Percentiles rank a stretch among this genome's conserved stretches.
Evolutionary conservation across 2,113 vertebrate species (phyloP).

Genomic region (Carollia perspicillata): DNA sequence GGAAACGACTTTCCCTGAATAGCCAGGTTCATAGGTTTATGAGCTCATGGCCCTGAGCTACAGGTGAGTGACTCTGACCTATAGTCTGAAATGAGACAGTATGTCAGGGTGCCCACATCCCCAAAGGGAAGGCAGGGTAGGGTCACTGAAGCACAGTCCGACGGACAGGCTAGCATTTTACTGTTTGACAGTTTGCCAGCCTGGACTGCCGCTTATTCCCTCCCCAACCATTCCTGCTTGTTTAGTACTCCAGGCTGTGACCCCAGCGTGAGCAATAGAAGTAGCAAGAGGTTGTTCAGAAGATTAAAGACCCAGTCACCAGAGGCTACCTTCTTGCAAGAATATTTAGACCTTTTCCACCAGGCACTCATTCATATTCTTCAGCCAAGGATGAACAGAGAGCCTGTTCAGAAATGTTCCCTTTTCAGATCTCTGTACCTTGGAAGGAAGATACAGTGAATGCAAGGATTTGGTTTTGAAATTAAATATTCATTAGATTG

Average conservation of each 20-base stretch:
- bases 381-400: conserved; percentile 27
- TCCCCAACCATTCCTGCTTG: not conserved
- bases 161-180: not conserved
- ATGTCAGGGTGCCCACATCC: not conserved
- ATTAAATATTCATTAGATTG: conserved; percentile 67
- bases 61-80: not conserved
- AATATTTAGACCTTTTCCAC: conserved; percentile 47
- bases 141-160: not conserved
- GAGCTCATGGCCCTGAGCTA: not conserved
- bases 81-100: not conserved
- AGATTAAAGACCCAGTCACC: conserved; percentile 59
- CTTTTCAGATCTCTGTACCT: conserved; percentile 45
- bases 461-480: conserved; percentile 48
- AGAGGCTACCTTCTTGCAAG: not conserved
- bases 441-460: conserved; percentile 58
- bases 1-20: not conserved
- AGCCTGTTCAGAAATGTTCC: conserved; percentile 24
- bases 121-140: not conserved
- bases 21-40: not conserved
- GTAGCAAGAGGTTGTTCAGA: conserved; percentile 26
- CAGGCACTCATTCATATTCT: conserved; percentile 51
- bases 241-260: not conserved
- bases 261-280: not conserved
- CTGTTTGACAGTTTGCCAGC: not conserved
- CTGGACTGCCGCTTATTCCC: not conserved